These are phyloP conservation scores for Xestia sexstrigata DNA, from an alignment of 2,888 invertebrate genomes.

Conservation along the genomic window DNA sequence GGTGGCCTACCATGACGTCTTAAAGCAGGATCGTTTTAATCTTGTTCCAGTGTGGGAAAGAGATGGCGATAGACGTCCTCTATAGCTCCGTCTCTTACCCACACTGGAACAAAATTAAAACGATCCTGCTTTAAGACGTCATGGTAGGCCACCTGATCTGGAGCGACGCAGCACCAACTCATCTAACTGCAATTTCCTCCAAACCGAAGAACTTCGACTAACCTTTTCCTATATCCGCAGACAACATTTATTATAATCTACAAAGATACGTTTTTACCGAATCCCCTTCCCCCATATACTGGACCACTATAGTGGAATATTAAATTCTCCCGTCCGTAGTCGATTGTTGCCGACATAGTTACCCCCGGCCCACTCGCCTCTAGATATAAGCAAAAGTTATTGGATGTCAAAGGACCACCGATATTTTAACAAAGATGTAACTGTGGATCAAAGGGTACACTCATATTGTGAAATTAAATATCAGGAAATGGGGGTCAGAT, in stretches of 20 bases:
- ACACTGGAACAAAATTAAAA: too few species aligned
- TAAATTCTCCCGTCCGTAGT: slow-evolving; percentile 53
- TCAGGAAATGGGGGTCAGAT: slow-evolving; percentile 25
- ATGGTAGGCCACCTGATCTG: too few species aligned
- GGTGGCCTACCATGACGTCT: too few species aligned
- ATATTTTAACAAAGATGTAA: slow-evolving; percentile 51
- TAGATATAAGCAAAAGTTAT: slow-evolving; percentile 46
- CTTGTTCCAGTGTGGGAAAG: too few species aligned
- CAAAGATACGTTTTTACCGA: slow-evolving; percentile 41
- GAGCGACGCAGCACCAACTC: too few species aligned
- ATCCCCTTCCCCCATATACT: slow-evolving; percentile 18
- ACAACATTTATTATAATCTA: slow-evolving; percentile 25
- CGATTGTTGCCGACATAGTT: slow-evolving; percentile 60
- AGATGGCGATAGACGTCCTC: too few species aligned
- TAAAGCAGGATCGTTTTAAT: too few species aligned
- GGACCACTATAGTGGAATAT: slow-evolving; percentile 54
- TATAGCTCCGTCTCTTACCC: too few species aligned
- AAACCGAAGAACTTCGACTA: background rate
- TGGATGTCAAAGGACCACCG: slow-evolving; percentile 52
- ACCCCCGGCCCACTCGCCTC: slow-evolving; percentile 35
- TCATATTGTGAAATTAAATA: slow-evolving; percentile 41
- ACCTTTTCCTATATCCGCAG: slow-evolving; percentile 1
- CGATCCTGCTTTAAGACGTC: too few species aligned
- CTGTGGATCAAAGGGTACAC: slow-evolving; percentile 44
- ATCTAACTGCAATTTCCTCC: too few species aligned